Percentiles rank a stretch among this genome's conserved stretches.
Conservation (phyloP, 2,113 vertebrate species). For the Mesocricetus auratus region DNA sequence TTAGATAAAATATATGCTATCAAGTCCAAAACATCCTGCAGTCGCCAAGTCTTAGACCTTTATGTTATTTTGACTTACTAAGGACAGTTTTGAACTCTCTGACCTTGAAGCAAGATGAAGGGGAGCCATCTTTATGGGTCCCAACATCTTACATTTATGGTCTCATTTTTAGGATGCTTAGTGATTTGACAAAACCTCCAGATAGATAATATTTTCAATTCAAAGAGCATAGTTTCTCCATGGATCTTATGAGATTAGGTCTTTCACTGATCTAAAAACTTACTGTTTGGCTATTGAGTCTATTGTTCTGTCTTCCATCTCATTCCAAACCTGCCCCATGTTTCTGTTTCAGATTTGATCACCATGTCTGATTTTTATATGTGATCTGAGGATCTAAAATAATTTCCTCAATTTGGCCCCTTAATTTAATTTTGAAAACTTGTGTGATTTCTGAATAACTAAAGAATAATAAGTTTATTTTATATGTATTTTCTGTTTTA, state of each 20-base stretch:
- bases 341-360: neutral
- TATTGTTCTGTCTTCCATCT: neutral
- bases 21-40: no score
- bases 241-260: neutral
- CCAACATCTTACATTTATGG: no score
- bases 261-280: neutral
- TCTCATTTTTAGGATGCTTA: no score
- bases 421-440: neutral
- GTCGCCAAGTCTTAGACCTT: no score
- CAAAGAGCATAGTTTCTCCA: neutral
- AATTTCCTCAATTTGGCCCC: no score
- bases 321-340: neutral
- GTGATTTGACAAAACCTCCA: neutral
- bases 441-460: slow-evolving; percentile 39
- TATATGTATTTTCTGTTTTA: slow-evolving; percentile 2
- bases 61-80: no score
- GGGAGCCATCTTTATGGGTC: no score
- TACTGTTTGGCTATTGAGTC: neutral
- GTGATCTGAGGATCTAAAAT: neutral
- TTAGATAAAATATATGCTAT: no score
- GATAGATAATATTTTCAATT: neutral
- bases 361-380: neutral
- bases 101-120: no score
- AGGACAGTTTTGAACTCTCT: no score
- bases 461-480: neutral